Conservation (phyloP, 2,888 invertebrate genomes). For the Andrena bucephala region DNA sequence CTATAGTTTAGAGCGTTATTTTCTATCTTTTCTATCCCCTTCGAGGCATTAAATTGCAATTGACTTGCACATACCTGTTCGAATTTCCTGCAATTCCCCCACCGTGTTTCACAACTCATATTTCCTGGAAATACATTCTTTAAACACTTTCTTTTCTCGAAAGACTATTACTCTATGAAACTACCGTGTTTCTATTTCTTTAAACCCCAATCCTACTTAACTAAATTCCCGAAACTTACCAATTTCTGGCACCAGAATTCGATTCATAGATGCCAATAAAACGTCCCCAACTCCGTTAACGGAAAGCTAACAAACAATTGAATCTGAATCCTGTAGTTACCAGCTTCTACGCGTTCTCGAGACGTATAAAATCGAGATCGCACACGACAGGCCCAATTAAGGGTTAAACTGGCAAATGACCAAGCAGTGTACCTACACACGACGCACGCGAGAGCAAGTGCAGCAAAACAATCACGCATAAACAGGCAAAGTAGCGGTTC, state of each 20-base stretch:
- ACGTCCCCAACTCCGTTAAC: too few relatives aligned
- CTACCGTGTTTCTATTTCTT: neutral
- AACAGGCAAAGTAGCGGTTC: slow-evolving; percentile 17
- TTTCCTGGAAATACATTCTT: neutral
- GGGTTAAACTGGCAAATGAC: slow-evolving; percentile 7
- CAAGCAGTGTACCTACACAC: neutral
- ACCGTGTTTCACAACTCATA: neutral
- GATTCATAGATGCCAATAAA: neutral
- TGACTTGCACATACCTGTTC: neutral
- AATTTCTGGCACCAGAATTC: neutral
- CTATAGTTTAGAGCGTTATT: neutral
- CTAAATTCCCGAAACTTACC: neutral
- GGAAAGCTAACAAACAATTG: neutral
- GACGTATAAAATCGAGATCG: neutral
- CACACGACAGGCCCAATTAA: slow-evolving; percentile 1
- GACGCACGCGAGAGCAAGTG: slow-evolving; percentile 2
- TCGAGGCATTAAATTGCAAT: neutral
- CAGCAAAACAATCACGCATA: slow-evolving; percentile 14
- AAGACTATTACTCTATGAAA: neutral
- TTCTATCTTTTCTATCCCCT: neutral
- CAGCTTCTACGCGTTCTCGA: slow-evolving; percentile 7
- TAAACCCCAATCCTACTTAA: neutral
- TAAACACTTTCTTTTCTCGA: neutral
- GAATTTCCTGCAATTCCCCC: neutral
- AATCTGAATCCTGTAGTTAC: neutral